These are phyloP conservation scores for Leptodactylus fuscus DNA, from an alignment of 2,113 vertebrate genomes.

Conservation along the genomic window DNA sequence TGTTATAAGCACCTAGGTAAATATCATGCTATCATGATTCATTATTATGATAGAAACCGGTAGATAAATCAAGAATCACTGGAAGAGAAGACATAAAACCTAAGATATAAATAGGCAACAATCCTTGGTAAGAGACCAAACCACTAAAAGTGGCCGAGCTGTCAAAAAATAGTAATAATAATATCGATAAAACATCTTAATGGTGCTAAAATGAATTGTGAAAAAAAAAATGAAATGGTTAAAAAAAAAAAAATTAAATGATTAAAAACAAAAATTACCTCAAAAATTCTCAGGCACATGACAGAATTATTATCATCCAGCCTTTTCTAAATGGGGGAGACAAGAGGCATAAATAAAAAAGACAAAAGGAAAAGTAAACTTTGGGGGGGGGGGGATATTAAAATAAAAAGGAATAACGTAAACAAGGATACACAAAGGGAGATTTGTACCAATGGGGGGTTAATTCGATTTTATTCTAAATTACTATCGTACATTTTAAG, in stretches of 20 bases:
- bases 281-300: slow-evolving; percentile 60
- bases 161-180: not conserved
- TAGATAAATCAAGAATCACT: not conserved
- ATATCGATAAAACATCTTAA: slow-evolving; percentile 25
- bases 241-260: slow-evolving; percentile 53
- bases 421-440: not conserved
- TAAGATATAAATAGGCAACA: not conserved
- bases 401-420: slow-evolving; percentile 39
- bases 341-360: slow-evolving; percentile 51
- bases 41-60: not conserved
- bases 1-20: slow-evolving; percentile 9
- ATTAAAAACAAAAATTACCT: slow-evolving; percentile 61
- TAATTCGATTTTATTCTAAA: not conserved
- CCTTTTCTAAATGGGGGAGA: slow-evolving; percentile 61
- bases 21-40: not conserved
- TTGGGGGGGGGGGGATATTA: slow-evolving; percentile 13
- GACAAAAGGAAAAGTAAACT: slow-evolving; percentile 32
- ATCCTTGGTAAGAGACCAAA: slow-evolving; percentile 64
- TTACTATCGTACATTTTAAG: not conserved
- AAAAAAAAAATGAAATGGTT: slow-evolving; percentile 41
- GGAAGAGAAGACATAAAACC: not conserved
- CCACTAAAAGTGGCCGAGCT: slow-evolving; percentile 62
- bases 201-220: slow-evolving; percentile 46
- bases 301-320: slow-evolving; percentile 59
- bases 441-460: not conserved